A percentile compares a stretch with the other conserved stretches of the same genome.
These are phyloP conservation scores for Clupea harengus DNA, from an alignment of 2,113 vertebrate species.

Conservation along the genomic window DNA sequence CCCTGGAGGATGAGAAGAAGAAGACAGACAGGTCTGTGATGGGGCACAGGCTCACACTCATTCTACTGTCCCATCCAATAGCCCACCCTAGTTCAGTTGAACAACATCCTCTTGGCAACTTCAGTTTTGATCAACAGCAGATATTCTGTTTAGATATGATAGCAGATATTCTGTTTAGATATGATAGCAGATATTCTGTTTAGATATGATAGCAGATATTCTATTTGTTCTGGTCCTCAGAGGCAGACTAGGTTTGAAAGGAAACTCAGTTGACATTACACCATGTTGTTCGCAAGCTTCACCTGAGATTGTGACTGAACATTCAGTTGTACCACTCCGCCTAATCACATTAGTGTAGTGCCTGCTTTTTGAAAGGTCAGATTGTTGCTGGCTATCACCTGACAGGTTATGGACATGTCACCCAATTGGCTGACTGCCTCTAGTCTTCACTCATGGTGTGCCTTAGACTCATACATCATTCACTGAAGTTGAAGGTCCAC, in stretches of 20 bases:
- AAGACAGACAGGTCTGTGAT: conserved; percentile 91
- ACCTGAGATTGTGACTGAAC: neutral
- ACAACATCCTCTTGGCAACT: neutral
- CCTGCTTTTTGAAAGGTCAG: too few relatives aligned
- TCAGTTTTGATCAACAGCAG: neutral
- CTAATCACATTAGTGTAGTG: neutral
- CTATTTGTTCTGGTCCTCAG: neutral
- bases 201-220: neutral
- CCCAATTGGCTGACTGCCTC: neutral
- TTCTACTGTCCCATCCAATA: neutral
- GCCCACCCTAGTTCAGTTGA: neutral
- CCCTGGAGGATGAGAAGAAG: conserved; percentile 97
- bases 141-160: neutral
- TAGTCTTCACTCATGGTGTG: neutral
- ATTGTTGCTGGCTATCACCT: neutral
- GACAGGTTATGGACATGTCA: neutral
- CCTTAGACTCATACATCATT: neutral
- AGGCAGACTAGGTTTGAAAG: neutral
- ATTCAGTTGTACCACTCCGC: neutral
- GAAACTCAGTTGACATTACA: neutral
- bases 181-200: neutral
- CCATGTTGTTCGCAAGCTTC: neutral
- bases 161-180: conserved; percentile 1
- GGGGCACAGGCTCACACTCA: neutral
- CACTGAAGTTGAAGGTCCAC: neutral